Evolutionary conservation across 2,888 invertebrate genomes (phyloP), one percentile per base, ranked within the genome.

Genomic region (Acleris holmiana): DNA sequence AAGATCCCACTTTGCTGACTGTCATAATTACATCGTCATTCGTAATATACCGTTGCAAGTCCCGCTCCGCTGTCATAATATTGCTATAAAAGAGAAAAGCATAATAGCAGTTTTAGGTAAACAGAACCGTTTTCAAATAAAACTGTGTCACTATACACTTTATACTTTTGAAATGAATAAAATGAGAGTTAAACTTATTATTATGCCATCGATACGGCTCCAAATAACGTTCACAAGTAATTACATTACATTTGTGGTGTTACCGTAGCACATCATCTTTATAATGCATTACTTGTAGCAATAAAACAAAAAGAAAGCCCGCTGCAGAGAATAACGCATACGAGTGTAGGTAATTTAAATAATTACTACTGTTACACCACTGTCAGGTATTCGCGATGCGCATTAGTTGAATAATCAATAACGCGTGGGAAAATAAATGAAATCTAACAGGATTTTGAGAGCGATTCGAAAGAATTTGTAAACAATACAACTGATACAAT

Each of bases 31-130:
- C 86, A 86, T 82, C 78, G 83, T 71, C 71, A 73, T 76, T 77
- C 74, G 79, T 82, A 79, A 85, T 86, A 85, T 86, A 89, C 89
- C 88, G 89, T 86, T 89, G 74, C 68, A 72, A 80, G 83, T 88
- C 88, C 86, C 88, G 88, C 83, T 88, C 77, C 72, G 77, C 75
- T 69, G 74, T 76, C 79, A 83, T 83, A 82, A 86, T 71, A 81
- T 80, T 78, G 75, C 76, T 69, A 74, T 71, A 74, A 77, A 77
- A 75, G 71, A 78, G 54, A 23, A 25, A 29, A 29, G 23, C 49
- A 65, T 65, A 56, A 65, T 55, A 54, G 49, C 59, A 46, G 55
- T 60, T 65, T 59, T 49, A 47, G 19, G 54, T 48, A 54, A 58
- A 64, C 48, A 59, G 48, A 41, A 19, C 25, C 50, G 44, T 25